Evolutionary conservation across 2,113 vertebrate species (phyloP), one percentile per base, ranked within the genome.

Genomic region (Scopus umbretta): DNA sequence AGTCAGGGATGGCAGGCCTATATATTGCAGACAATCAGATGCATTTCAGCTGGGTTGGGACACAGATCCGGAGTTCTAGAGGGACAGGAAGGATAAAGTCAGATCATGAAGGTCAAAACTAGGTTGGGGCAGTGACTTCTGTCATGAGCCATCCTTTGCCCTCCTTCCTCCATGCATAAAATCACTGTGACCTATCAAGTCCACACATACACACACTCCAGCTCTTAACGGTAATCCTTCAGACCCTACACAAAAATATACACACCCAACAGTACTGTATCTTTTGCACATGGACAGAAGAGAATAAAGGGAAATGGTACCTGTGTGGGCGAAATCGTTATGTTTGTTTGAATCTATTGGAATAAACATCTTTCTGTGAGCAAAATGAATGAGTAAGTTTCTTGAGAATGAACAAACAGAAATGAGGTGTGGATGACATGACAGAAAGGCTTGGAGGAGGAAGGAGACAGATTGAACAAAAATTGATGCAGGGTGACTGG

Each of bases 121-220:
- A 50, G n/a, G 13, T 5, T 47, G 30, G 9, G 22, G 16, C 32
- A 71, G 53, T 63, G 56, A 59, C 22, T 36, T 63, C 38, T 59
- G 36, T 50, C 29, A 40, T 13, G 30, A 49, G 5, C 22, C 25
- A 76, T 25, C 23, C 43, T 63, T 63, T 85, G 36, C 13, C 26
- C 20, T 88, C 17, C 49, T 36, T 84, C 25, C 19, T 56, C 29
- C 53, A 26, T 10, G 16, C 19, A 71, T 23, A 29, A 30, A 30
- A 68, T 42, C 80, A 76, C 52, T 38, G 25, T 66, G 42, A 75
- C 34, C 42, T 42, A 20, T 34, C 40, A n/a, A 70, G 36, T 34
- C n/a, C 43, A 61, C 56, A 19, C 18, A 26, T 4, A 43, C 11
- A 56, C 26, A 22, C 0, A 0, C 50, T 50, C n/a, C 61, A 91